These are phyloP conservation scores for Nettapus auritus DNA, from an alignment of 2,113 vertebrate species.

Conservation along the genomic window DNA sequence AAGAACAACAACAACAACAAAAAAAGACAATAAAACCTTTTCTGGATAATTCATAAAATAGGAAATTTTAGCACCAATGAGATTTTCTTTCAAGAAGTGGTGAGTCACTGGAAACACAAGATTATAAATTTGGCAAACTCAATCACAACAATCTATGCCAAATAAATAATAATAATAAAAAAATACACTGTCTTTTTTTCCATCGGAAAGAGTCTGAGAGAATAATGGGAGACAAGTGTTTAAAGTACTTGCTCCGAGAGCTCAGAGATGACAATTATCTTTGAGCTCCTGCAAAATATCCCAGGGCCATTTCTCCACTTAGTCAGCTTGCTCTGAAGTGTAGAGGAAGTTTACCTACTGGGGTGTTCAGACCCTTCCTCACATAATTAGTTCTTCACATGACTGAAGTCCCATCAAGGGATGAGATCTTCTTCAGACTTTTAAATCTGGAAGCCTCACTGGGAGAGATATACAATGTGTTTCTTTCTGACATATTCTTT, in stretches of 20 bases:
- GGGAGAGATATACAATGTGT: not conserved
- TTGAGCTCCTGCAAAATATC: slow-evolving; percentile 7
- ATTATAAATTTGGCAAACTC: not conserved
- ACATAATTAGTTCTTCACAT: not conserved
- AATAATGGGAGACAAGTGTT: not conserved
- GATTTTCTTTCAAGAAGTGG: slow-evolving; percentile 29
- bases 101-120: slow-evolving; percentile 53
- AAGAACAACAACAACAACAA: not conserved
- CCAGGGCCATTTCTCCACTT: not conserved
- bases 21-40: not conserved
- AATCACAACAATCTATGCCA: slow-evolving; percentile 22
- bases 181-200: slow-evolving; percentile 1
- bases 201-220: not conserved
- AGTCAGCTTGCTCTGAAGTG: not conserved
- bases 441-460: not conserved
- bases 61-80: slow-evolving; percentile 26
- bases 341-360: not conserved
- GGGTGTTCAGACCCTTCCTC: not conserved
- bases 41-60: slow-evolving; percentile 18
- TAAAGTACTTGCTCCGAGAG: not conserved
- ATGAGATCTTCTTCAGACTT: not conserved
- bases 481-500: not conserved
- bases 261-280: not conserved
- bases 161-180: slow-evolving; percentile 45
- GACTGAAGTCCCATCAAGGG: not conserved